Evolutionary conservation across 1,140 invertebrate genomes (phyloP), one percentile per base, ranked within the genome.

Genomic region (Lepidotrigona ventralis): DNA sequence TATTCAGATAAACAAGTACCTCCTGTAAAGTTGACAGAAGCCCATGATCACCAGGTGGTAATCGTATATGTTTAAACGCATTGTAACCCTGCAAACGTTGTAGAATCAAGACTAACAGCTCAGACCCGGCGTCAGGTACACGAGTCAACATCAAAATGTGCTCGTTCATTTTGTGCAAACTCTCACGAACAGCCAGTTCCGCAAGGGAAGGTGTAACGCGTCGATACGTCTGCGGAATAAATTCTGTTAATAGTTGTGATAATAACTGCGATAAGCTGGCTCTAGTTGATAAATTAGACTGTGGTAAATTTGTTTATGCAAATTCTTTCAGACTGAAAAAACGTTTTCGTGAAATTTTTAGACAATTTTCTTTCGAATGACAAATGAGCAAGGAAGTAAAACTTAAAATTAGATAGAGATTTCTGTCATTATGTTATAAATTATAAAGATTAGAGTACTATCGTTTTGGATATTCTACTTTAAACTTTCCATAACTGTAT

Each of bases 111-210:
- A 96, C 95, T n/a, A 97, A 89, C 83, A 96, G 93, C 87, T 96
- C 96, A n/a, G 95, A 95, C 11, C 96, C 96, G 51, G 95, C 94
- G 78, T 95, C 95, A 3, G 96, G 96, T 69, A 96, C 94, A 60
- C 95, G 93, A 82, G 96, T 97, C 84, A 96, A 94, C 93, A 97
- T 95, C 12, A 97, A 83, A 15, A 95, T 93, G 85, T 95, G 92
- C 76, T 94, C 92, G 89, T 94, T 95, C 58, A 94, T 92, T 84
- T 94, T 94, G 15, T 95, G 91, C 88, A 94, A 83, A 85, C 92
- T 82, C 64, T 90, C 90, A 19, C 89, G 91, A 19, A 82, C 83
- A 19, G 93, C 94, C 53, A 95, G 85, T 85, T 96, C 94, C 9
- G 93, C 92, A 6, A 96, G 89, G 4, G 95, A 96, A 72, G 95